Conservation (phyloP, 1,140 invertebrate species). For the Lutraria rhynchaena region DNA sequence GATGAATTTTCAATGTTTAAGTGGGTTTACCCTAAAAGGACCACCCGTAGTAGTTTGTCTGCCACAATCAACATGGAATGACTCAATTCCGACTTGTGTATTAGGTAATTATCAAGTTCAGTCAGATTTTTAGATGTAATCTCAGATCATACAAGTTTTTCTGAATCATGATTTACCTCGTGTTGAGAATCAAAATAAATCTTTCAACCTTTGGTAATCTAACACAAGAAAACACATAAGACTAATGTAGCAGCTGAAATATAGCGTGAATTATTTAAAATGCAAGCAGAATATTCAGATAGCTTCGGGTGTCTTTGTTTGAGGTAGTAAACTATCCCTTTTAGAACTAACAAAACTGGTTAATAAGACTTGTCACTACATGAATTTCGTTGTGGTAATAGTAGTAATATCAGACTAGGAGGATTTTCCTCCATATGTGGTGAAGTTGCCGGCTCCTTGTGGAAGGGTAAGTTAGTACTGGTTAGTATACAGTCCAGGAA, state of each 20-base stretch:
- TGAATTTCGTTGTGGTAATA: too few species aligned
- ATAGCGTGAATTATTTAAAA: neutral
- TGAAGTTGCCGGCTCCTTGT: too few species aligned
- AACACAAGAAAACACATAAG: neutral
- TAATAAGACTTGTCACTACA: too few species aligned
- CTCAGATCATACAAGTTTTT: neutral
- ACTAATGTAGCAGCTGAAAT: neutral
- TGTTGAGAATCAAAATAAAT: neutral
- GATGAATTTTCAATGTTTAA: neutral
- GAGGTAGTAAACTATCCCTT: too few species aligned
- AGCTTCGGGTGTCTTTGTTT: too few species aligned
- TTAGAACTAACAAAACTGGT: too few species aligned
- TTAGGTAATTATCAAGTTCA: neutral
- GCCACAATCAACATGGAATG: neutral
- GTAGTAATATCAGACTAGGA: too few species aligned
- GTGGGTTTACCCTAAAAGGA: conserved; percentile 6
- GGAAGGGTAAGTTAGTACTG: too few species aligned
- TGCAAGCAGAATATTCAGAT: too few species aligned
- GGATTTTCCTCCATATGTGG: too few species aligned
- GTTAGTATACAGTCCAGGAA: too few species aligned
- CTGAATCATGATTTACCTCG: neutral
- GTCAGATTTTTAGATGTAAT: neutral
- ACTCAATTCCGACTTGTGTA: neutral
- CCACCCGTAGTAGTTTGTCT: neutral
- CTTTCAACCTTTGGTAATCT: neutral